Evolutionary conservation across 2,888 invertebrate species (phyloP), one percentile per base, ranked within the genome.

Genomic region (Doris montereyensis): DNA sequence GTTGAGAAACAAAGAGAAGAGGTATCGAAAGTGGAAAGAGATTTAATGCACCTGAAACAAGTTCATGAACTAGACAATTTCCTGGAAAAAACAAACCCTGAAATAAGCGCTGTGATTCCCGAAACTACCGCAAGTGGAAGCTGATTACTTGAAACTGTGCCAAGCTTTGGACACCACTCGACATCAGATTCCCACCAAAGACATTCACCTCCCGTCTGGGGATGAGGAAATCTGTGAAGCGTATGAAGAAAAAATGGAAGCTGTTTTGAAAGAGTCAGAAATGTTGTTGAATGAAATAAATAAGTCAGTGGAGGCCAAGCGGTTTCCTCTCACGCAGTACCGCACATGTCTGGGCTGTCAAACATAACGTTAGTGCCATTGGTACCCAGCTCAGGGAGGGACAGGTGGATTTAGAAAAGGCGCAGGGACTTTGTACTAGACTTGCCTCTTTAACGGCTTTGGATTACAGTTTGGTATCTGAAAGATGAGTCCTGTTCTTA

Each of bases 131-230:
- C 76, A 79, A 10, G 79, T 88, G 21, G 76, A 82, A 57, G 78
- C 83, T 76, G 84, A 88, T 32, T 88, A 89, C 83, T 79, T 82
- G 5, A 81, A 75, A 13, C 58, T 90, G 58, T 85, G 89, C 0
- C 76, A 83, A 17, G 88, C 88, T 8, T 77, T 90, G 32, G 89
- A 89, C 80, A 88, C 87, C 2, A 89, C 89, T 2, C 76, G 88
- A 0, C 89, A 89, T 77, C 89, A 90, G 85, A 87, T 90, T 5
- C 85, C 86, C 2, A 85, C 87, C 26, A 81, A 82, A 35, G 89
- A 88, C 26, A 84, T 90, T 68, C 83, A 88, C 78, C 77, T 89
- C 17, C 89, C 90, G 2, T 76, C 80, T 1, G 86, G 85, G 72
- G 86, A 86, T 28, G 86, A 88, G 5, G 81, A 85, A 35, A 21